Conservation (phyloP, 2,113 vertebrate genomes). For the Tragelaphus strepsiceros region DNA sequence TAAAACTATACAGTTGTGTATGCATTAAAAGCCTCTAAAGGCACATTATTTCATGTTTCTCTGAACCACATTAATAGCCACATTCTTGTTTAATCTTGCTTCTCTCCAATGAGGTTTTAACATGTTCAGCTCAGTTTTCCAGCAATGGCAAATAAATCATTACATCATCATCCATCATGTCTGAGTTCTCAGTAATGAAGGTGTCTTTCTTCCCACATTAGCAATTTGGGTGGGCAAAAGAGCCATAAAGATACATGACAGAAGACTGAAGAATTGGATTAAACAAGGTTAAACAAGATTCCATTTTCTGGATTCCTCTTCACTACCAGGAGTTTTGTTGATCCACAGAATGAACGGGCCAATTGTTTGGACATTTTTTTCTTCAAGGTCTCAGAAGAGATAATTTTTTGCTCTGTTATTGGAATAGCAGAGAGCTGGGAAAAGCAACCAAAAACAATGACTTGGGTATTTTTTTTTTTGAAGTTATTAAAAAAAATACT, state of each 20-base stretch:
- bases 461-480: conserved; percentile 35
- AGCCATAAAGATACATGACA: conserved; percentile 71
- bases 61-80: background rate
- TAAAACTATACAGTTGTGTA: background rate
- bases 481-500: conserved; percentile 51
- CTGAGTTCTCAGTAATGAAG: conserved; percentile 61
- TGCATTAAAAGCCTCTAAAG: background rate
- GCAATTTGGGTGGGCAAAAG: conserved; percentile 74
- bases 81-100: background rate
- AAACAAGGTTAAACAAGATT: conserved; percentile 76
- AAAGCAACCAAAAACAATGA: background rate
- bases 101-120: conserved; percentile 58
- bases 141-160: conserved; percentile 72
- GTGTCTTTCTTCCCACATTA: conserved; percentile 74
- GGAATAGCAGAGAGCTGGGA: conserved; percentile 40
- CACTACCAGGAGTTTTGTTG: conserved; percentile 9
- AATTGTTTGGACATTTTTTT: conserved; percentile 68
- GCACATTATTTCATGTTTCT: background rate
- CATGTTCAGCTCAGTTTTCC: conserved; percentile 64
- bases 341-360: conserved; percentile 69
- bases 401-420: conserved; percentile 44
- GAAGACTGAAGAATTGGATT: conserved; percentile 73
- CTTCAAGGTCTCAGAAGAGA: conserved; percentile 71
- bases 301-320: conserved; percentile 71
- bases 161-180: conserved; percentile 70